Base-by-base conservation (phyloP, 1,140 invertebrate genomes). In the honey bee (Apis mellifera) region DNA sequence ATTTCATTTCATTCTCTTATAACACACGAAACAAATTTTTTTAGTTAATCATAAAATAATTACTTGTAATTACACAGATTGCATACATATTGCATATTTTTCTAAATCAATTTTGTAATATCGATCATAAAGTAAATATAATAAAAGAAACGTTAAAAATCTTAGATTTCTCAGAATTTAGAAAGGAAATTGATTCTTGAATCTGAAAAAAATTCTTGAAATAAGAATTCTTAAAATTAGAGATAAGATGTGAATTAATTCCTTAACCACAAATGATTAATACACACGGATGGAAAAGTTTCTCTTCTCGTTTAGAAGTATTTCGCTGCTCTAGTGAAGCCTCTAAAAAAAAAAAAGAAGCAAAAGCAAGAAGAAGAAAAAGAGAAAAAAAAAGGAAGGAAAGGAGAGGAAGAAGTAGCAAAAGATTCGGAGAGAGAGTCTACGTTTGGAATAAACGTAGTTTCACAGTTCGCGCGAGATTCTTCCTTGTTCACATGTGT, bases 381-480 rank as follows among this genome's bases (percentile, higher is more conserved):
- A 72, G 52, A 21, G n/a, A 48, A 48, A 48, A 48, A 48, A 48
- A 48, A n/a, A 13, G 21, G 17, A 32, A 32, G 15, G n/a, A 68
- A 9, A 21, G 8, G 1, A 70, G 19, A 17, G 21, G 52, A 55
- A 72, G 50, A 59, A 72, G 26, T 42, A 42, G 32, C 32, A 42
- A 42, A 32, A 57, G 50, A 23, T 32, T 7, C 32, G 32, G 5
- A 42, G n/a, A 15, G 21, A 32, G 55, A 73, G 32, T 13, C 71
- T 19, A 59, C 71, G 71, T 73, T 73, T 71, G 52, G 52, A 71
- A 57, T 57, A 55, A 55, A 71, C 69, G 69, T 55, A 32, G 50
- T 55, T 71, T 54, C 69, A 26, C 69, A 48, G 54, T 59, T 59
- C 71, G 15, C 21, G 55, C 71, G 71, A 72, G 70, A 72, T 59